Base-by-base conservation (phyloP, 1,140 invertebrate genomes). In the Drosophila repletoides region DNA sequence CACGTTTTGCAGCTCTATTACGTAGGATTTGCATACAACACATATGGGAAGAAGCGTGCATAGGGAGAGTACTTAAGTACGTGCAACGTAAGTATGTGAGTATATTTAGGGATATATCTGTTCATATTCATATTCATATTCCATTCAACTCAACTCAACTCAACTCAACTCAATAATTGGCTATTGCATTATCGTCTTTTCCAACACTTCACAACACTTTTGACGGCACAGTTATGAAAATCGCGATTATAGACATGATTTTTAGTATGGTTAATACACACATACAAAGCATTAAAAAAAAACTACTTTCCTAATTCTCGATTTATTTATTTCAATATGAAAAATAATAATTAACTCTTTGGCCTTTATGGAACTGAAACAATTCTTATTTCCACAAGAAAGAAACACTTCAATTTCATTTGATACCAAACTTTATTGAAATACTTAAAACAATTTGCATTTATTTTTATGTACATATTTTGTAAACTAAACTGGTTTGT, bases 141-240 rank as follows among this genome's bases (percentile, higher is more conserved):
- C 56, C 46, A 67, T 38, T 52, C 64, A 67, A 52, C 21, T 67
- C 64, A 67, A 60, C 55, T 26, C n/a, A n/a, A 53, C 29, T 53
- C 51, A 53, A 53, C 51, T 15, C 15, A 49, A 29, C 29, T 28
- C 26, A 10, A 17, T 14, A 10, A 19, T 29, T n/a, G 56, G 41
- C 29, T 36, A 49, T 49, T 36, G 21, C n/a, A n/a, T n/a, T n/a
- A n/a, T n/a, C n/a, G n/a, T n/a, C n/a, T 52, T 15, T 24, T 10
- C 15, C 19, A 19, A 19, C 46, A 61, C 64, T 61, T 33, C 24
- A 51, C 15, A 66, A 34, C 36, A 60, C 55, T 67, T 48, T 31
- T 22, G 33, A 61, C 46, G 38, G 38, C 46, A 52, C 29, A 43
- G 22, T 34, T 17, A 36, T 36, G 38, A 26, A 19, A 5, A n/a